Base-by-base conservation (phyloP, 2,888 invertebrate species). In the Iphiclides podalirius region DNA sequence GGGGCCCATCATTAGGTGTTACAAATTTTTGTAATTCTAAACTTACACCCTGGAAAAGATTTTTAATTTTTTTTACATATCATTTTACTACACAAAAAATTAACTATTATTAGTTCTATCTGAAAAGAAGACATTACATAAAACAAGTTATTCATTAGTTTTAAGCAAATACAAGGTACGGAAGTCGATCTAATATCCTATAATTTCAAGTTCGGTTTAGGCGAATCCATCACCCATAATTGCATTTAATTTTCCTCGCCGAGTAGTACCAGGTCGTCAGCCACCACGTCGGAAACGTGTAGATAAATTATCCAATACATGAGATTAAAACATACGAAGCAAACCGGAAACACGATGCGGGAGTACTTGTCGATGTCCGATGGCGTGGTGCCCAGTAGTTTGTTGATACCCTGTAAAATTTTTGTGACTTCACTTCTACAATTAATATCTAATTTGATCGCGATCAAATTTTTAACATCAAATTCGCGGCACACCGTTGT, bases 361-460 rank as follows among this genome's bases (percentile, higher is more conserved):
- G 98, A 98, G 82, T 98, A 98, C 90, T 99, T 98, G 92, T 99
- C 99, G 89, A 99, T 99, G 90, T 98, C 98, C 80, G 98, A 98
- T 47, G 98, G 98, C 66, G 97, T 96, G 67, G 96, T 95, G 74
- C 96, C 96, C 79, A 94, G 93, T 63, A 96, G 91, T 85, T 96
- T 96, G 92, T 95, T 96, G 89, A 96, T 94, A 79, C 96, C 95
- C 92, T 92, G 85, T 13, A 81, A 83, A 70, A 57, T 62, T 60
- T 50, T 52, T 58, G 57, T 40, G 39, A 48, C 57, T 69, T 75
- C 61, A 70, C 59, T 68, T 64, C 52, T 53, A 61, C 39, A 52
- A 60, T 61, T 64, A 66, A 57, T 16, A 33, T 39, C 11, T 35
- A 8, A 38, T 11, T 49, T 41, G 20, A 51, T 31, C 49, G 7